Percentiles rank a stretch among this genome's conserved stretches.
Conservation (phyloP, 2,888 invertebrate species). For the Lathronympha strigana region DNA sequence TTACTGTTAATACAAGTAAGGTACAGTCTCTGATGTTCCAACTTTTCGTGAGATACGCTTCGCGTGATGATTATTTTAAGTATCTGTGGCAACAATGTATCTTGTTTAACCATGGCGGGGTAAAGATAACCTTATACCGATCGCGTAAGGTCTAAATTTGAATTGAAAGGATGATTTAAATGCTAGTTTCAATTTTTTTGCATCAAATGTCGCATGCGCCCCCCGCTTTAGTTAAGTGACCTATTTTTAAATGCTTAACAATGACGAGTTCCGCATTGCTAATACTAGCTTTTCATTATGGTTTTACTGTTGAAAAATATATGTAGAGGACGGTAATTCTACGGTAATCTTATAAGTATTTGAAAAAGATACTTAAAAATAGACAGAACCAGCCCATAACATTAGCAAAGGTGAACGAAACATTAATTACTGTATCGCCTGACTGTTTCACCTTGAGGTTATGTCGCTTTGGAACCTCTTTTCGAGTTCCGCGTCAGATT, state of each 20-base stretch:
- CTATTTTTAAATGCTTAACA: slow-evolving; percentile 10
- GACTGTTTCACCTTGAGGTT: slow-evolving; percentile 16
- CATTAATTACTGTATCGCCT: slow-evolving; percentile 28
- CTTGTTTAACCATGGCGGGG: neutral
- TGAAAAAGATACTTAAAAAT: neutral
- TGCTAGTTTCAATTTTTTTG: neutral
- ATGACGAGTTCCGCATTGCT: slow-evolving; percentile 5
- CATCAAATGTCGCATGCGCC: slow-evolving; percentile 5
- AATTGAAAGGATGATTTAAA: neutral
- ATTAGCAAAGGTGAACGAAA: slow-evolving; percentile 14
- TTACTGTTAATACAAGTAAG: neutral
- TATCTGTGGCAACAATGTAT: neutral
- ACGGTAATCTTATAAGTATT: too few relatives aligned
- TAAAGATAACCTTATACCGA: neutral
- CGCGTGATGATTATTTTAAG: slow-evolving; percentile 14
- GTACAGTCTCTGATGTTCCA: neutral
- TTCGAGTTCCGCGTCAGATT: slow-evolving; percentile 15
- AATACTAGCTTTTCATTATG: neutral
- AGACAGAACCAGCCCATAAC: neutral
- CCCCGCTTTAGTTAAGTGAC: slow-evolving; percentile 9
- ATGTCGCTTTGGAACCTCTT: slow-evolving; percentile 4
- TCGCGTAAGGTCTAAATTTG: neutral
- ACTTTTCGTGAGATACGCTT: slow-evolving; percentile 11
- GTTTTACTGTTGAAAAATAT: neutral
- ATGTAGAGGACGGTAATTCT: neutral